Percentiles rank a stretch among this genome's conserved stretches.
Conservation (phyloP, 2,888 invertebrate species). For the Chrysolina americana region DNA sequence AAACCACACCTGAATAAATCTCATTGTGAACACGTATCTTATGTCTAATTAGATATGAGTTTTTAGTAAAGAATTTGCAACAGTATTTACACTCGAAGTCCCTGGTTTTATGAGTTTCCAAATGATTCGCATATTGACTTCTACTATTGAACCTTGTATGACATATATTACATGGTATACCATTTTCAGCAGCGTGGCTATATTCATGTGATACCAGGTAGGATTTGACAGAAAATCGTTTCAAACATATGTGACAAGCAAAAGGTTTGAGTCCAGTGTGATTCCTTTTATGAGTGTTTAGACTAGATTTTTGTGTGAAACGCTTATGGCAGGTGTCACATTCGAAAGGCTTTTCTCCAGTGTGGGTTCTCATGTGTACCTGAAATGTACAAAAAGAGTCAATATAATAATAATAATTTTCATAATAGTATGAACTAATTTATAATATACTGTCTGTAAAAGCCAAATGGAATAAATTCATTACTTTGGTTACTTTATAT, state of each 20-base stretch:
- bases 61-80: conserved; percentile 81
- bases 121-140: conserved; percentile 82
- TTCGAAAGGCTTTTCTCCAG: conserved; percentile 82
- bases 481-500: too few relatives aligned
- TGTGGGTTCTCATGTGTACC: conserved; percentile 86
- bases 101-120: conserved; percentile 81
- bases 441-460: too few relatives aligned
- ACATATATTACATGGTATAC: conserved; percentile 78
- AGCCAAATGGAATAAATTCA: too few relatives aligned
- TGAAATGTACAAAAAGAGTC: conserved; percentile 44
- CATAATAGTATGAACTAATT: too few relatives aligned
- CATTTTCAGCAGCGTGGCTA: conserved; percentile 84
- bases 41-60: conserved; percentile 85
- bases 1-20: conserved; percentile 14
- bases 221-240: conserved; percentile 86
- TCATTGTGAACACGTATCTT: conserved; percentile 81
- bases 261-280: conserved; percentile 87
- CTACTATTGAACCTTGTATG: conserved; percentile 83
- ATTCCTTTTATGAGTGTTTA: conserved; percentile 86
- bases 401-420: too few relatives aligned
- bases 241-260: conserved; percentile 85
- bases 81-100: conserved; percentile 84
- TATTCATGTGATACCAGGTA: conserved; percentile 86
- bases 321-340: conserved; percentile 83
- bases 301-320: conserved; percentile 86